Base-by-base conservation (phyloP, 2,797 vertebrate species). In the Pipistrellus kuhlii region DNA sequence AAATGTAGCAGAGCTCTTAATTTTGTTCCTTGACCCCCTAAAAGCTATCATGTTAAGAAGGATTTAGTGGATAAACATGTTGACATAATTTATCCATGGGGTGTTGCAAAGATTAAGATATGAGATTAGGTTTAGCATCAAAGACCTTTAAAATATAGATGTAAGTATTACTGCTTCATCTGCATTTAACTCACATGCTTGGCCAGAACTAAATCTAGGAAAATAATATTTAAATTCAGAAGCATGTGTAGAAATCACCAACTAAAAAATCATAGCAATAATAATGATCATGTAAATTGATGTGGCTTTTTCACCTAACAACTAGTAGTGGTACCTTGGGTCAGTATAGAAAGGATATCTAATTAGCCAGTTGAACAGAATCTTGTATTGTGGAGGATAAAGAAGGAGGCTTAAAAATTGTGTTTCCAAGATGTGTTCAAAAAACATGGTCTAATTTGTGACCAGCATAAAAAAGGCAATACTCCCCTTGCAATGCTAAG, bases 171-270 rank as follows among this genome's bases (percentile, higher is more conserved):
- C 77, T 57, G 1, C 25, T 57, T 82, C n/a, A 68, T 23, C 4
- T 18, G 23, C 13, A 20, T 75, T 82, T 75, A 48, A 68, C 9
- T 38, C 30, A 46, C n/a, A 57, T 46, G 32, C 51, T 32, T 68
- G 23, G 14, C n/a, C 48, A 82, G 41, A 51, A 68, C 48, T 62
- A 76, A 76, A 68, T 41, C 27, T 75, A 86, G 30, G 59, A 38
- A 69, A 76, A 91, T 80, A 3, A 23, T 75, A 59, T 41, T 92
- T 81, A 85, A 93, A 75, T 91, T 96, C n/a, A 77, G 9, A 95
- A 80, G 30, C 46, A 82, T 32, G 66, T 71, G 27, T 21, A 90
- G 23, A 30, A 38, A 35, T 44, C 20, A 64, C 13, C 85, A 11
- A 2, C 59, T 88, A 90, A 92, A 92, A 91, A 84, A 35, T 57